Conservation (phyloP, 2,888 invertebrate species). For the Habroteleia sp. region DNA sequence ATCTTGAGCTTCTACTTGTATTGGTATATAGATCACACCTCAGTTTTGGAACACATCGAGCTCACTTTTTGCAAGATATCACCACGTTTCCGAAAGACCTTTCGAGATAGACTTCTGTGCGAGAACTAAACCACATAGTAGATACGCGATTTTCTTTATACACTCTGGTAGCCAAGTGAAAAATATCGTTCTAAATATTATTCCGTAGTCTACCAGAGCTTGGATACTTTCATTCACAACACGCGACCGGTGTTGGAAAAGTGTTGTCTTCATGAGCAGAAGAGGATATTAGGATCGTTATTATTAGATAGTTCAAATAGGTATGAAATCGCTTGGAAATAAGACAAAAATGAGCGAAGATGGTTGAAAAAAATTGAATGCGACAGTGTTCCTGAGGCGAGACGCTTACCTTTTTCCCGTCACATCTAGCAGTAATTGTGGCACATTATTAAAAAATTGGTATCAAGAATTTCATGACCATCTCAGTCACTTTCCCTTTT, state of each 20-base stretch:
- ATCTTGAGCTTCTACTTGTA: conserved; percentile 31
- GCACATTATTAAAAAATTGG: conserved; percentile 48
- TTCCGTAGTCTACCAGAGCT: conserved; percentile 73
- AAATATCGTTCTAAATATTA: conserved; percentile 82
- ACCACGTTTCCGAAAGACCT: conserved; percentile 66
- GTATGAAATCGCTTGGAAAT: conserved; percentile 53
- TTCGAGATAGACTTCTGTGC: conserved; percentile 75
- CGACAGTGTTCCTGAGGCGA: conserved; percentile 41
- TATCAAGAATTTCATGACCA: conserved; percentile 33
- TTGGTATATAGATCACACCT: conserved; percentile 45
- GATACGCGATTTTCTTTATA: conserved; percentile 81
- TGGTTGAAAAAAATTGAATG: conserved; percentile 52
- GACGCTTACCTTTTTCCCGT: conserved; percentile 64
- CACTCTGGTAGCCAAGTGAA: conserved; percentile 81
- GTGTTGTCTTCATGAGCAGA: conserved; percentile 72
- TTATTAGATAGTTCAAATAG: conserved; percentile 59
- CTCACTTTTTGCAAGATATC: conserved; percentile 59
- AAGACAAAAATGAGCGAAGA: conserved; percentile 10
- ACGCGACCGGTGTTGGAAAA: conserved; percentile 77
- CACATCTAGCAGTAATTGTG: conserved; percentile 58
- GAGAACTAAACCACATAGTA: conserved; percentile 80
- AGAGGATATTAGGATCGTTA: conserved; percentile 61
- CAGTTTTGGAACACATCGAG: conserved; percentile 52
- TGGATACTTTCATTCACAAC: conserved; percentile 81
- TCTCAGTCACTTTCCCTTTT: conserved; percentile 58